Evolutionary conservation across 2,888 invertebrate species (phyloP).

Genomic region (Eucera pruinosa): DNA sequence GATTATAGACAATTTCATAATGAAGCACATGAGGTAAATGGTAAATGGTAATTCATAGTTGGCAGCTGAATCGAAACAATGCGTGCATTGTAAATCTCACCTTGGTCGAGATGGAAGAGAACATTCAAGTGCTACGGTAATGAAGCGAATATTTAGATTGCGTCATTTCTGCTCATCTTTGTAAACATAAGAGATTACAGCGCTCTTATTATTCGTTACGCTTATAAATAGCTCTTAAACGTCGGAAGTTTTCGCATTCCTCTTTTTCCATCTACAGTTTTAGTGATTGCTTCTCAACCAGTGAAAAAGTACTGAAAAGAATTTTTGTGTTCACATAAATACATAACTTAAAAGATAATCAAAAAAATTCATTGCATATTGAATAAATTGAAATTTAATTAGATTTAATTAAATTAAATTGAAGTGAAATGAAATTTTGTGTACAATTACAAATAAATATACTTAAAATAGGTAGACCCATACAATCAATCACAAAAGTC

Average conservation of each 20-base stretch:
- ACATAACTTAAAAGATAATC: too few species aligned
- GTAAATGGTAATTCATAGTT: constrained; percentile 24
- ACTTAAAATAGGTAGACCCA: too few species aligned
- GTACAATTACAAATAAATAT: not conserved
- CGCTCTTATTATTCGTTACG: not conserved
- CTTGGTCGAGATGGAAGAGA: constrained; percentile 32
- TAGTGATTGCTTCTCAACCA: not conserved
- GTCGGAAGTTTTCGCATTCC: not conserved
- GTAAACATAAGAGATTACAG: constrained; percentile 16
- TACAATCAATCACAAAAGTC: too few species aligned
- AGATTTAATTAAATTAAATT: too few species aligned
- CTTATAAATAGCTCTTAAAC: constrained; percentile 5
- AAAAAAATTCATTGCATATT: too few species aligned
- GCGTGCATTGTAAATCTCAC: constrained; percentile 24
- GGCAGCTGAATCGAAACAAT: constrained; percentile 18
- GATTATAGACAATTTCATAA: not conserved
- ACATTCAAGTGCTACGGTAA: constrained; percentile 23
- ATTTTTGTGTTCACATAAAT: too few species aligned
- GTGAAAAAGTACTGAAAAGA: too few species aligned
- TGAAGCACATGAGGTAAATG: not conserved
- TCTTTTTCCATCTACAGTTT: not conserved
- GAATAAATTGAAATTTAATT: too few species aligned
- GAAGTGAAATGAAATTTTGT: not conserved
- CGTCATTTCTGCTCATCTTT: constrained; percentile 16
- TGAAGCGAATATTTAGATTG: constrained; percentile 22